Evolutionary conservation across 2,888 invertebrate genomes (phyloP), one percentile per base, ranked within the genome.

Genomic region (Lycocerus yunnanus): DNA sequence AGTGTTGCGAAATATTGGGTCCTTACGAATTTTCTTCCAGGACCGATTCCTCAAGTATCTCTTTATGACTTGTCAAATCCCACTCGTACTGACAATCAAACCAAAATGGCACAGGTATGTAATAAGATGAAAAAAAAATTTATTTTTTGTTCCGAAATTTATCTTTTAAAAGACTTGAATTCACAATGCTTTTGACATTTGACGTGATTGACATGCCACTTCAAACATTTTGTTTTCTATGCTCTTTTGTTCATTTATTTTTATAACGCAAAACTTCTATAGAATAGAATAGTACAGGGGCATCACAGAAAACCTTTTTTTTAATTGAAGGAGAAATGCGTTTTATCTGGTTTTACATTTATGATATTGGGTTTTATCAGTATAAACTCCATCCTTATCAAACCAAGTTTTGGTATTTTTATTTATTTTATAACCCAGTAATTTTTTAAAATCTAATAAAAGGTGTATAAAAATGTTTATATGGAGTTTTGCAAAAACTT

Each of bases 1-100:
- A 92, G 90, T 87, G 93, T 93, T 83, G 93, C 94, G 79, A 94
- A 94, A 87, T 94, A 94, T 87, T 94, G 94, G 94, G 94, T 94
- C 84, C 91, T 95, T 86, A 94, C 94, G 77, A 94, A 94, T 90
- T 89, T 94, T 80, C 92, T 94, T 85, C 94, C 94, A 71, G 92
- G 93, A 73, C 93, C 93, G 68, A 90, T 93, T 86, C 93, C 93
- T 75, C 93, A 93, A 89, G 93, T 93, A 69, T 92, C 92, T 66
- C 92, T 93, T 70, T 93, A 92, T 85, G 91, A 91, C 14, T 88
- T 93, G 76, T 91, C 92, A 72, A 89, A 91, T 71, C 82, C 88
- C 76, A 88, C 90, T 73, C 89, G 91, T 82, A 88, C 90, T 82
- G 91, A 91, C 84, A 90, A 89, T 86, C 84, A 86, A 78, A 91